Conservation (phyloP, 2,888 invertebrate genomes). For the Dicycla oo region DNA sequence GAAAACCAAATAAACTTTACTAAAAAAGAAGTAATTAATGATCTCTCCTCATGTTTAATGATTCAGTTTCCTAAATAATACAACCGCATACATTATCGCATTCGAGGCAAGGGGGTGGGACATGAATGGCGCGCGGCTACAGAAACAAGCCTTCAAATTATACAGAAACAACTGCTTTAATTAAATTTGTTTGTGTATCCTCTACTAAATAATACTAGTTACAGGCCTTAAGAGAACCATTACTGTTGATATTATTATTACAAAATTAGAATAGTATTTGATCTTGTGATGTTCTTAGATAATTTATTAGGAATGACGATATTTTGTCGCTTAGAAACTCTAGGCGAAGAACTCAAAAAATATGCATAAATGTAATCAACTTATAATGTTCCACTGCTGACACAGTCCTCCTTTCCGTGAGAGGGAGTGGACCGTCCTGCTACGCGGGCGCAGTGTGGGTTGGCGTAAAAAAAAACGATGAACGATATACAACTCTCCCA, state of each 20-base stretch:
- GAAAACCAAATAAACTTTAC: not conserved
- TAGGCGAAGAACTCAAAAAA: not conserved
- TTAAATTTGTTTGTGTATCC: slow-evolving; percentile 43
- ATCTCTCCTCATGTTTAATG: slow-evolving; percentile 2
- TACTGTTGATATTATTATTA: slow-evolving; percentile 15
- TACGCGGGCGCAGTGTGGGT: too few species aligned
- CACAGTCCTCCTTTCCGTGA: not conserved
- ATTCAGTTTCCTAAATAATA: slow-evolving; percentile 33
- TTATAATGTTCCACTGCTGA: not conserved
- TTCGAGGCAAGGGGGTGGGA: slow-evolving; percentile 15
- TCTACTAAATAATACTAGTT: slow-evolving; percentile 21
- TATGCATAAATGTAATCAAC: not conserved
- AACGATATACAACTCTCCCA: not conserved
- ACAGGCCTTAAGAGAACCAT: slow-evolving; percentile 13
- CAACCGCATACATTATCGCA: slow-evolving; percentile 28
- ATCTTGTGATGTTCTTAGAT: not conserved
- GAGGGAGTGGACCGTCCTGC: too few species aligned
- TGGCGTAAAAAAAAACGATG: not conserved
- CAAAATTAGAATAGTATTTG: slow-evolving; percentile 11
- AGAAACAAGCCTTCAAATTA: slow-evolving; percentile 43
- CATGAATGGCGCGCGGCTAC: slow-evolving; percentile 15
- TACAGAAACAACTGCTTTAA: slow-evolving; percentile 39
- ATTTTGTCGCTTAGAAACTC: not conserved
- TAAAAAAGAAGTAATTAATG: not conserved
- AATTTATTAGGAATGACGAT: not conserved